phyloP scores from a whole-genome alignment of 2,113 vertebrate species.

The Pedetes capensis region DNA sequence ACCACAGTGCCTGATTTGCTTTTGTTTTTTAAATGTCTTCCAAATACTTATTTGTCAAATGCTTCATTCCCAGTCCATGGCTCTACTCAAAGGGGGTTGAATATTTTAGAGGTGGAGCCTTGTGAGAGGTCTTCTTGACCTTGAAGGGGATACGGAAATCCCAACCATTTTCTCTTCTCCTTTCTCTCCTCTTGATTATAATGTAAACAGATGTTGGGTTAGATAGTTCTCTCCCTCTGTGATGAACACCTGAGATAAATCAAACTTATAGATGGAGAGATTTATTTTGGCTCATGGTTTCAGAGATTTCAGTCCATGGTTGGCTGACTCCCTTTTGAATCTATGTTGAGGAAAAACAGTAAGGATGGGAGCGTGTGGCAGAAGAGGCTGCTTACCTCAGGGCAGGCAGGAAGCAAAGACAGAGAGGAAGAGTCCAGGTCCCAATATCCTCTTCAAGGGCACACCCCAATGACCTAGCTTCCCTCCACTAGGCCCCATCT shows the following conservation, averaged over 20 bases:
- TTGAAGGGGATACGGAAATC: too few relatives aligned
- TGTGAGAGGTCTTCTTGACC: background rate
- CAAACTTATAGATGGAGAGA: background rate
- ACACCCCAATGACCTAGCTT: background rate
- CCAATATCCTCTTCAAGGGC: background rate
- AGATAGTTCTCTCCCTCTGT: background rate
- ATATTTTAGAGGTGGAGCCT: too few relatives aligned
- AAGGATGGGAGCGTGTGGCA: background rate
- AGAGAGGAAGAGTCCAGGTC: background rate
- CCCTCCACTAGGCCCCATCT: background rate
- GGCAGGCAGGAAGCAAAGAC: background rate
- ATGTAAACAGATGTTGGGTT: background rate
- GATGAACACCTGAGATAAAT: background rate
- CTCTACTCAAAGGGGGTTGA: background rate
- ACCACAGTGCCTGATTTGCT: too few relatives aligned
- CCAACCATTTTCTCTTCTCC: background rate
- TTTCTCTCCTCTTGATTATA: background rate
- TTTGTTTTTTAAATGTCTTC: background rate
- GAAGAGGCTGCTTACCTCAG: too few relatives aligned
- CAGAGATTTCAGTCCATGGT: background rate
- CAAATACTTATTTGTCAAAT: background rate
- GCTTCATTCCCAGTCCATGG: background rate
- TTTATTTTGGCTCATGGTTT: background rate
- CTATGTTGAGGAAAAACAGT: background rate
- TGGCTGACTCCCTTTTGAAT: background rate